A percentile compares a stretch with the other conserved stretches of the same genome.
These are phyloP conservation scores for Musca domestica DNA, from an alignment of 1,140 invertebrate species.

Conservation along the genomic window DNA sequence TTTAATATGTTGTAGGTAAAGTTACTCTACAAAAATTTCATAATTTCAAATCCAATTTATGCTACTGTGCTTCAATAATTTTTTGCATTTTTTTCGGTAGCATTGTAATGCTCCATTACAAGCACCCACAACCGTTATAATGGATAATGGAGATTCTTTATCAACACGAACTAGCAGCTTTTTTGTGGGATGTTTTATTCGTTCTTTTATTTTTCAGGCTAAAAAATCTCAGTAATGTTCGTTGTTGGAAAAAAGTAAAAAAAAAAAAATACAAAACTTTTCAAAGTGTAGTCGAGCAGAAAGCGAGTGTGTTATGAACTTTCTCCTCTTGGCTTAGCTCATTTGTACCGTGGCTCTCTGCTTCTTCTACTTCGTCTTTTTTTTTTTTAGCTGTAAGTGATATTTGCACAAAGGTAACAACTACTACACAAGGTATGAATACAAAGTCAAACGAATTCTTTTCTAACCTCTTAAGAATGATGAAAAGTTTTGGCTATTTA, in stretches of 20 bases:
- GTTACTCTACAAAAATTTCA: too few relatives aligned
- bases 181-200: conserved; percentile 6
- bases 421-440: too few relatives aligned
- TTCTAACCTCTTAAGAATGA: too few relatives aligned
- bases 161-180: conserved; percentile 15
- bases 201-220: too few relatives aligned
- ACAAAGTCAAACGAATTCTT: too few relatives aligned
- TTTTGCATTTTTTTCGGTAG: too few relatives aligned
- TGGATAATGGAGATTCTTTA: conserved; percentile 22
- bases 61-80: too few relatives aligned
- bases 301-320: conserved; percentile 13
- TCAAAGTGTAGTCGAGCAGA: conserved; percentile 19
- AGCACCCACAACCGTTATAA: not conserved
- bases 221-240: not conserved
- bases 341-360: not conserved
- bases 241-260: not conserved
- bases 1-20: too few relatives aligned
- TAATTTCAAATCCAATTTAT: too few relatives aligned
- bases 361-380: not conserved
- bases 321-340: not conserved
- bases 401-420: not conserved
- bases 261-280: not conserved
- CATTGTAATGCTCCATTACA: too few relatives aligned
- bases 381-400: not conserved
- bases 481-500: too few relatives aligned